Conservation (phyloP, 2,888 invertebrate species). For the Holacanthella duospinosa region DNA sequence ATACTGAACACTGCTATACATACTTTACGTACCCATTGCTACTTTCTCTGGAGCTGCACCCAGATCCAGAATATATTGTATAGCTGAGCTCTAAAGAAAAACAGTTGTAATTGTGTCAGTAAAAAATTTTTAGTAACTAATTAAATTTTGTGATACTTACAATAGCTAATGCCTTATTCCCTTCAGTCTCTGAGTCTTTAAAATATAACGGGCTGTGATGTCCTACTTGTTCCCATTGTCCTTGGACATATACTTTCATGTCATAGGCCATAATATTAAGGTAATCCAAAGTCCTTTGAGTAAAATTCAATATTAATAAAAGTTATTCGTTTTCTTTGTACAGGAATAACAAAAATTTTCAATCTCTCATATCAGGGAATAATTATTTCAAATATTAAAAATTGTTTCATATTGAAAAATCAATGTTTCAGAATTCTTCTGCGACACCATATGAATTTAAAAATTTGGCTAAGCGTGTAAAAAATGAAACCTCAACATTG, state of each 20-base stretch:
- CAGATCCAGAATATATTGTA: neutral
- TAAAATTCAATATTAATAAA: neutral
- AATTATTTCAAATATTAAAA: no score
- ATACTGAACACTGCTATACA: no score
- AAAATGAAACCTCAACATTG: neutral
- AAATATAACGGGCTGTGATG: slow-evolving; percentile 2
- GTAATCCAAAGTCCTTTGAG: neutral
- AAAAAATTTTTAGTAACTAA: neutral
- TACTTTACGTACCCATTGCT: neutral
- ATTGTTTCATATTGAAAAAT: no score
- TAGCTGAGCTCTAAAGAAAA: slow-evolving; percentile 4
- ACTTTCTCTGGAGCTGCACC: slow-evolving; percentile 4
- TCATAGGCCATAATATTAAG: slow-evolving; percentile 5
- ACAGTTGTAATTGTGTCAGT: no score
- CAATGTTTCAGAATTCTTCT: no score
- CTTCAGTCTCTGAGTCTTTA: neutral
- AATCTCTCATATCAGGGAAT: no score
- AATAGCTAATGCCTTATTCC: neutral
- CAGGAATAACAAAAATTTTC: no score
- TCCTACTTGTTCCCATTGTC: neutral
- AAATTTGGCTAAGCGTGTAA: no score
- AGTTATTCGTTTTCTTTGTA: no score
- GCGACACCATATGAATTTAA: no score
- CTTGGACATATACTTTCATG: neutral
- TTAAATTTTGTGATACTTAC: neutral